Evolutionary conservation across 2,113 vertebrate species (phyloP), one percentile per base, ranked within the genome.

Genomic region (Trematomus loennbergii): DNA sequence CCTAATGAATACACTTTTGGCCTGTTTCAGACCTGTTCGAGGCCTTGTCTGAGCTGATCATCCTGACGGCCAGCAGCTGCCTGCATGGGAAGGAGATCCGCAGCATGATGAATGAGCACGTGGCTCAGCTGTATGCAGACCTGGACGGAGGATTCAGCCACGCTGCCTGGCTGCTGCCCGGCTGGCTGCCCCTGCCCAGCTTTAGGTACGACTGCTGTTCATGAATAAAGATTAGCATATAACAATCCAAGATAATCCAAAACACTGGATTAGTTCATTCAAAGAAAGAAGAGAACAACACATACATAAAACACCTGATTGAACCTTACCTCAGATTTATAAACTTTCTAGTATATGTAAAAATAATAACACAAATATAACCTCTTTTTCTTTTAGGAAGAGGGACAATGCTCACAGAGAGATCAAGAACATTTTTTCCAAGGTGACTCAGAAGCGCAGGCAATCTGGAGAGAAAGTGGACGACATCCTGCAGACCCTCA

Each of bases 11-110:
- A 2, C 57, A 5, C 10, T 4, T 2, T 63, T 61, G 20, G 11
- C 11, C 4, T 25, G n/a, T n/a, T 6, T 80, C 85, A 99, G 98
- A 99, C 83, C 93, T 99, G 68, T 98, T 99, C 79, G 96, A 98
- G 90, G 97, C 97, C 18, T 78, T 99, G 77, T 97, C 97, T 0
- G 98, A 99, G 93, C 96, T 99, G 20, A 99, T 99, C 67, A 99
- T 99, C 94, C 92, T 99, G 91, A 99, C 98, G 0, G 98, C 98
- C 18, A 99, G 98, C 79, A 96, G 96, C 20, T 99, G 98, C 88
- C 95, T 99, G 15, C 98, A 99, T 0, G 98, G 98, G 50, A 96
- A 95, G 60, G 98, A 99, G 84, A 97, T 99, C 84, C 95, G 98
- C 77, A 90, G 94, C 79, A 88, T 97, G 79, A 92, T 99, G 75